phyloP scores from a whole-genome alignment of 92 coral and sea anemone genomes.

The Porites cylindrica region DNA sequence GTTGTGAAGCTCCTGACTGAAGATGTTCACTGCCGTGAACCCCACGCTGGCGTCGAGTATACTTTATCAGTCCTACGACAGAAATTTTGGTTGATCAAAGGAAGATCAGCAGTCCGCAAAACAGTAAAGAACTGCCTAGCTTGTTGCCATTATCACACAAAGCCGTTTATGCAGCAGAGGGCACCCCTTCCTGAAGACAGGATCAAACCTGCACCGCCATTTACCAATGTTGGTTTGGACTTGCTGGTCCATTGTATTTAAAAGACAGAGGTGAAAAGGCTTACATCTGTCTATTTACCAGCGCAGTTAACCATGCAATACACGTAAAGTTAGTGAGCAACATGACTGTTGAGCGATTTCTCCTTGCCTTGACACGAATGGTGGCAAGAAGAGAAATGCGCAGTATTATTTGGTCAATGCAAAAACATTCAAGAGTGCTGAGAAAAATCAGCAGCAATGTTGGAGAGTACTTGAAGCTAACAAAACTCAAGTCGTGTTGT shows the following conservation, averaged over 20 bases:
- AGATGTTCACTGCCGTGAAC: slow-evolving; percentile 27
- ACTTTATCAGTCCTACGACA: slow-evolving; percentile 36
- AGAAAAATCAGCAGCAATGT: slow-evolving; percentile 35
- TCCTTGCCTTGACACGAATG: slow-evolving; percentile 51
- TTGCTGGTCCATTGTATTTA: slow-evolving; percentile 56
- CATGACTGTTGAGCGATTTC: slow-evolving; percentile 33
- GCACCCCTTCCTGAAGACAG: slow-evolving; percentile 57
- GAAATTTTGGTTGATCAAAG: slow-evolving; percentile 53
- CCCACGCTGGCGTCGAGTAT: slow-evolving; percentile 43
- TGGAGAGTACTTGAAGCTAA: slow-evolving; percentile 39
- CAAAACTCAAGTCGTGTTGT: slow-evolving; percentile 33
- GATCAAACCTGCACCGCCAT: slow-evolving; percentile 51
- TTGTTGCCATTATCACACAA: slow-evolving; percentile 42
- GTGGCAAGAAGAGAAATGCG: neutral
- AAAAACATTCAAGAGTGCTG: slow-evolving; percentile 53
- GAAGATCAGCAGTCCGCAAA: slow-evolving; percentile 48
- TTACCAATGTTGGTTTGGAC: slow-evolving; percentile 55
- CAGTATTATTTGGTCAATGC: slow-evolving; percentile 46
- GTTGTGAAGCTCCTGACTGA: slow-evolving; percentile 26
- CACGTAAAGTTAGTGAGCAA: slow-evolving; percentile 50
- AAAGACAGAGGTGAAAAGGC: slow-evolving; percentile 53
- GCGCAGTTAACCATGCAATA: slow-evolving; percentile 56
- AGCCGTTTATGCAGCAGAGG: slow-evolving; percentile 49
- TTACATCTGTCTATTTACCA: slow-evolving; percentile 59
- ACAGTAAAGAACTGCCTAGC: slow-evolving; percentile 30